These are phyloP conservation scores for Heliangelus exortis DNA, from an alignment of 2,797 vertebrate species.

Conservation along the genomic window DNA sequence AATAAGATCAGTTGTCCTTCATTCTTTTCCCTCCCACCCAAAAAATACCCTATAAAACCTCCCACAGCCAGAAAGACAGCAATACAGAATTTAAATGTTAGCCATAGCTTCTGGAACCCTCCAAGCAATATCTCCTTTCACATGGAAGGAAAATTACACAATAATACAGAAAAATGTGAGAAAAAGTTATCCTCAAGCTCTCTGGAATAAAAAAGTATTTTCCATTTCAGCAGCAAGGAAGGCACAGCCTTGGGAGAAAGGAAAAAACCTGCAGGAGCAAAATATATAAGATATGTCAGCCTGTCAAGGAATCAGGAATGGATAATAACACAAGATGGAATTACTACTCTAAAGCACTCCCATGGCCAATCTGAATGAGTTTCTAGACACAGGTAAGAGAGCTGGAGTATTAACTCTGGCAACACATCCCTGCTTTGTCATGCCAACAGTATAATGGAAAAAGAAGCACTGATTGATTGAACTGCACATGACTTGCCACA, in stretches of 20 bases:
- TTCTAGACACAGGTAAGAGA: conserved; percentile 8
- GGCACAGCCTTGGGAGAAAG: neutral
- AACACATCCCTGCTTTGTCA: conserved; percentile 3
- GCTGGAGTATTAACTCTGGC: neutral
- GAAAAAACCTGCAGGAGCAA: neutral
- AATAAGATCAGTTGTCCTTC: neutral
- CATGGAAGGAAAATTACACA: neutral
- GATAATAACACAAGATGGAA: conserved; percentile 8
- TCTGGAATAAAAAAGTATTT: neutral
- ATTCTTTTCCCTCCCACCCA: neutral
- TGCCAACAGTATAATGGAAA: conserved; percentile 29
- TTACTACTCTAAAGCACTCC: neutral
- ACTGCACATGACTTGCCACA: neutral
- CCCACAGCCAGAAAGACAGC: neutral
- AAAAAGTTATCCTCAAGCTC: neutral
- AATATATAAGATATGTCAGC: neutral
- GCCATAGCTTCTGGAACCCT: neutral
- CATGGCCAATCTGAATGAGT: neutral
- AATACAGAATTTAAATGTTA: neutral
- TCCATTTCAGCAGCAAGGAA: neutral
- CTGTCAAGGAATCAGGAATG: neutral
- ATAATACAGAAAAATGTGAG: neutral
- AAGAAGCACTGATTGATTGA: neutral
- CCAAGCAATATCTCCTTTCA: neutral
- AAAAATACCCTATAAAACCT: neutral